Base-by-base conservation (phyloP, 2,113 vertebrate species). In the Ailuropoda melanoleuca region DNA sequence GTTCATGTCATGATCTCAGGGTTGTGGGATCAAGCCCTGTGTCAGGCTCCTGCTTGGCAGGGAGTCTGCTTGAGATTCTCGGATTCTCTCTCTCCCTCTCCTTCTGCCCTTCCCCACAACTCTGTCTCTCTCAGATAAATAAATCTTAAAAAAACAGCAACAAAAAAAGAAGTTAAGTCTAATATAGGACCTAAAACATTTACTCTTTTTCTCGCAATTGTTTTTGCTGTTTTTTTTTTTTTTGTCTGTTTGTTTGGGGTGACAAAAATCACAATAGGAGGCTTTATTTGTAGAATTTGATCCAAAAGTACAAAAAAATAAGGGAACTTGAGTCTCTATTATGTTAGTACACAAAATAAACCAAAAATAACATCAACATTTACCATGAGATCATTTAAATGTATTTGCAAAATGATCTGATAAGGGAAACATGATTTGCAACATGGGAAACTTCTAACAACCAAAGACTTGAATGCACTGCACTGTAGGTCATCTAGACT, bases 371-470 rank as follows among this genome's bases (percentile, higher is more conserved):
- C 98, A 98, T 98, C 97, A 96, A 96, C 94, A 93, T 98, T 99
- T 98, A 98, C 97, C 95, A 98, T 97, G 97, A 97, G 97, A 96
- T 97, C 98, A 98, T 62, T 98, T 53, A 95, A 98, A 98, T 95
- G 14, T 98, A 68, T 98, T 97, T 98, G 97, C 96, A 95, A 95
- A 97, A 98, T 98, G 98, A 97, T 92, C 97, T 60, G 95, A 98
- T 95, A 95, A 97, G 97, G 98, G 94, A 98, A 98, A 98, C 89
- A 95, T 98, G 72, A 98, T 98, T 98, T 98, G 99, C 98, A 98
- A 98, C 98, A 99, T 96, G 84, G 96, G 95, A 97, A 98, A 98
- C 98, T 98, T 97, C 82, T 93, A 98, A 98, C 98, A 98, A 98
- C 97, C 98, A 98, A 58, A 88, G 97, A 98, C 97, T 98, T 97